A percentile compares a stretch with the other conserved stretches of the same genome.
Conservation (phyloP, 2,888 invertebrate species). For the Synanthedon tipuliformis region DNA sequence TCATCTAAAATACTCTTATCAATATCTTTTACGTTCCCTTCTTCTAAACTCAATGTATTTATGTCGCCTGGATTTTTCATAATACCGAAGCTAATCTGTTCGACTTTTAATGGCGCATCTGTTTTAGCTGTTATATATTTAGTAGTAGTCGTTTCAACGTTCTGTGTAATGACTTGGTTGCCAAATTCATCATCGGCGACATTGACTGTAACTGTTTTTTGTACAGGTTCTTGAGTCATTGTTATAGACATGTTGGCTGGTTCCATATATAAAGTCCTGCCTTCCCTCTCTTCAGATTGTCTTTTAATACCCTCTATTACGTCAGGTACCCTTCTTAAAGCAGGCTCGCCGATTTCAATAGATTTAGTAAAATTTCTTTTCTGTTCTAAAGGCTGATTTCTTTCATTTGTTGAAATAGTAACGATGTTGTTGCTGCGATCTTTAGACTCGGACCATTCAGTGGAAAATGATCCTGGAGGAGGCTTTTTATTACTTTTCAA, state of each 20-base stretch:
- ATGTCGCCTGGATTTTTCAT: conserved; percentile 47
- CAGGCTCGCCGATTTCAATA: conserved; percentile 59
- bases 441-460: conserved; percentile 49
- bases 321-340: conserved; percentile 48
- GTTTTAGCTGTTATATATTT: conserved; percentile 49
- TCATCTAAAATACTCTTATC: conserved; percentile 53
- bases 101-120: conserved; percentile 59
- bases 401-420: conserved; percentile 54
- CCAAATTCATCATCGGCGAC: conserved; percentile 63
- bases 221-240: conserved; percentile 61
- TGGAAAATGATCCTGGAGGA: conserved; percentile 29
- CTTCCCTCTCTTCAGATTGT: conserved; percentile 43
- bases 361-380: conserved; percentile 60
- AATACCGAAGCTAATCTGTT: conserved; percentile 60
- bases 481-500: conserved; percentile 44
- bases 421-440: conserved; percentile 49
- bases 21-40: conserved; percentile 53
- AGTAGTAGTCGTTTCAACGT: conserved; percentile 54
- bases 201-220: conserved; percentile 63
- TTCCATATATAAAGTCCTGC: conserved; percentile 56
- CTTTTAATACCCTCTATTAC: conserved; percentile 54
- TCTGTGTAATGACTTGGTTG: conserved; percentile 62
- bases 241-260: conserved; percentile 54
- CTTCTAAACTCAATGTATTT: conserved; percentile 48
- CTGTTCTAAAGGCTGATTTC: conserved; percentile 33